Evolutionary conservation across 2,888 invertebrate species (phyloP), one percentile per base, ranked within the genome.

Genomic region (Drosophila colorata): DNA sequence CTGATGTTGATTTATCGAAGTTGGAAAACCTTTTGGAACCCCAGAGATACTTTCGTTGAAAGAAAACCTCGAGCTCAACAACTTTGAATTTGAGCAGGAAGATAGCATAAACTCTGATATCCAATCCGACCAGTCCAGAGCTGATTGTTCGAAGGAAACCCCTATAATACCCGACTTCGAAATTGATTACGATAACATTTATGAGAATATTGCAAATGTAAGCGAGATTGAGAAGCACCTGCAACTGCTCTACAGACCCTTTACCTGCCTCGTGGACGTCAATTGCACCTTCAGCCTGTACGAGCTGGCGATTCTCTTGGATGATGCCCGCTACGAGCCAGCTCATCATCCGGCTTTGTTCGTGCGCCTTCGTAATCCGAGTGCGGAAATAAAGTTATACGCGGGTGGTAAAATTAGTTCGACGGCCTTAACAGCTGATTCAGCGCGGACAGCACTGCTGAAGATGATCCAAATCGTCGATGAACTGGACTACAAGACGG

Each of bases 241-340:
- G 16, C 55, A 84, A 5, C 35, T 84, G 51, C 70, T 74, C 4
- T 84, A 73, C 16, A 65, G 80, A 56, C 88, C 88, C 4, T 84
- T 88, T 23, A 73, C 48, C 7, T 77, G 80, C 14, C 2, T 46
- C 2, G 69, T 80, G n/a, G 80, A 88, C 23, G 28, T 74, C 38
- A 63, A 56, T 4, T 82, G 74, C 13, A 64, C 46, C 0, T 80
- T 80, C 7, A 72, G 61, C 5, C 53, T 84, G 16, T 69, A 52
- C n/a, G 78, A 88, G 8, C 25, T 84, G 40, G 52, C 80, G 4
- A 59, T 80, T 9, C 41, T 85, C 0, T 5, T 87, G n/a, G 58
- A 70, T n/a, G 53, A 79, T 6, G 23, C 67, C 0, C 66, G 61
- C 11, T 87, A 70, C 37, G 86, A 87, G 14, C 78, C 88, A 1